A percentile compares a stretch with the other conserved stretches of the same genome.
Conservation (phyloP, 1,140 invertebrate species). For the Tetragonula clypearis region DNA sequence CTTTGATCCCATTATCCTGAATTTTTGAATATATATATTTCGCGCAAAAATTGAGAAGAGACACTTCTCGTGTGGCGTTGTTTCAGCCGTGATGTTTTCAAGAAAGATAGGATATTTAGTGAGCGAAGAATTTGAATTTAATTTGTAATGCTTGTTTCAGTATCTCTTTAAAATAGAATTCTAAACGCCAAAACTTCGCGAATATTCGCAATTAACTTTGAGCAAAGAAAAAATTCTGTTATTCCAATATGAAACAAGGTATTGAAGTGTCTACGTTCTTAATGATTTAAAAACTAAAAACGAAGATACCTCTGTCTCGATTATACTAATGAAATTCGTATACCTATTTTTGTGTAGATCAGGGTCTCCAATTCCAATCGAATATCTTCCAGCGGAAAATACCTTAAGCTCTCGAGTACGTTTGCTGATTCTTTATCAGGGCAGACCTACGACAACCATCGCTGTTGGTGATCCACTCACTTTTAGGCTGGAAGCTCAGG, state of each 20-base stretch:
- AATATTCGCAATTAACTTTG: neutral
- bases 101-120: neutral
- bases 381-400: conserved; percentile 94
- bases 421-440: conserved; percentile 93
- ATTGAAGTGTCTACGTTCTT: neutral
- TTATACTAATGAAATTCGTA: conserved; percentile 35
- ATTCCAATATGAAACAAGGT: neutral
- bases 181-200: no score
- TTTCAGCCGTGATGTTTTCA: neutral
- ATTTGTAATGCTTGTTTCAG: no score
- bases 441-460: conserved; percentile 94
- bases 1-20: neutral
- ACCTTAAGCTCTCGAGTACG: conserved; percentile 93
- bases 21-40: neutral
- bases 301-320: neutral
- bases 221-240: neutral
- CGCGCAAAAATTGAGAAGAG: neutral
- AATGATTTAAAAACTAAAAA: neutral
- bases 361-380: conserved; percentile 94
- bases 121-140: neutral
- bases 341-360: conserved; percentile 84
- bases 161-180: no score
- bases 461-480: conserved; percentile 96
- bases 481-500: conserved; percentile 93
- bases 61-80: no score